These are phyloP conservation scores for Cettia cetti DNA, from an alignment of 2,113 vertebrate species.

Conservation along the genomic window DNA sequence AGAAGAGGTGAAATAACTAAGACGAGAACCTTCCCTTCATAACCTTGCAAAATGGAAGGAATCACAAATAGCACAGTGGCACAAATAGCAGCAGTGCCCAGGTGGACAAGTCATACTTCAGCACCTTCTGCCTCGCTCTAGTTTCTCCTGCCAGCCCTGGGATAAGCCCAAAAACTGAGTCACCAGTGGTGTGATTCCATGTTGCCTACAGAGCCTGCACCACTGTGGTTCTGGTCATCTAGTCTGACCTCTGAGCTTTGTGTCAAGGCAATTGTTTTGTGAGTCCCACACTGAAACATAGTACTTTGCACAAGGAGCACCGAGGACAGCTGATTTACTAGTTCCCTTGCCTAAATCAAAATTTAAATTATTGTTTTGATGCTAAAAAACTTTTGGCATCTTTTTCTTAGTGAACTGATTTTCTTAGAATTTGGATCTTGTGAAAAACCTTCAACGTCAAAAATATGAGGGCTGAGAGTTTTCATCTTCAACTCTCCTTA, in stretches of 20 bases:
- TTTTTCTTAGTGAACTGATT: not conserved
- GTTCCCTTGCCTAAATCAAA: not conserved
- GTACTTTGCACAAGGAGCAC: not conserved
- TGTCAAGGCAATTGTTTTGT: not conserved
- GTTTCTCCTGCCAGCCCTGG: not conserved
- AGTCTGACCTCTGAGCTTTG: not conserved
- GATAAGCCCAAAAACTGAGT: not conserved
- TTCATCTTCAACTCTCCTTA: not conserved
- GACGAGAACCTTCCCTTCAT: not conserved
- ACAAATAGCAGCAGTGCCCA: not conserved
- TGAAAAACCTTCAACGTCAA: not conserved
- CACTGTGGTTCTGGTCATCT: not conserved
- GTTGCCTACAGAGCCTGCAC: not conserved
- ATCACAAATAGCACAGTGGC: not conserved
- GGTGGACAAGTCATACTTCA: not conserved
- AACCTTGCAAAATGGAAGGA: not conserved
- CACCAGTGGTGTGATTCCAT: not conserved
- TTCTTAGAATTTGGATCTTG: not conserved
- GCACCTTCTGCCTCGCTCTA: not conserved
- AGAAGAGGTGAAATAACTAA: not conserved
- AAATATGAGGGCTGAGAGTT: not conserved
- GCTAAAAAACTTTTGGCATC: rapidly evolving
- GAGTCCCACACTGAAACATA: not conserved
- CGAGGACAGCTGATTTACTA: not conserved
- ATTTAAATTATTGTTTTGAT: not conserved